A percentile compares a stretch with the other conserved stretches of the same genome.
Evolutionary conservation across 2,113 vertebrate species (phyloP).

Genomic region (Podiceps cristatus): DNA sequence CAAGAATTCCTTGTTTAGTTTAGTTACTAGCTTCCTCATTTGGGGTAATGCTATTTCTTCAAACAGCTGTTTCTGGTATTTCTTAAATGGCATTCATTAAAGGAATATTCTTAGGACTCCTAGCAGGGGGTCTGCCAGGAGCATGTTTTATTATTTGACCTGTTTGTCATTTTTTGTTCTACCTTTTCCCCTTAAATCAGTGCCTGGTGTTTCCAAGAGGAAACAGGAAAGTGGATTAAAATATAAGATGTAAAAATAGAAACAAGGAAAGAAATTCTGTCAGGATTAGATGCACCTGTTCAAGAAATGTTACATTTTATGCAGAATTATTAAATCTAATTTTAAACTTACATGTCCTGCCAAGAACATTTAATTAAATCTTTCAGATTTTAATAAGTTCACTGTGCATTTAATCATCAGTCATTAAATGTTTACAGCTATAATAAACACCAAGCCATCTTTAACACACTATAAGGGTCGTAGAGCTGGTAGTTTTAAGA

Average conservation of each 20-base stretch:
- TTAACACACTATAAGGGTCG: not conserved
- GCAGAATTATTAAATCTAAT: constrained; percentile 51
- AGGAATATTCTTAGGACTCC: not conserved
- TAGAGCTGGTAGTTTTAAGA: constrained; percentile 5
- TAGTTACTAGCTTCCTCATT: not conserved
- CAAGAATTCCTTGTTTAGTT: not conserved
- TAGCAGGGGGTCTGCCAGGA: not conserved
- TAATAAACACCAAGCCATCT: constrained; percentile 47
- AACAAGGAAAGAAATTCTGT: not conserved
- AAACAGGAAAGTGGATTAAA: not conserved
- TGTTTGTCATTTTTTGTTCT: not conserved
- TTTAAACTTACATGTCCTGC: constrained; percentile 46
- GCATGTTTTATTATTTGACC: not conserved
- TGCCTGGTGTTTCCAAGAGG: not conserved
- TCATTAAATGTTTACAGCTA: constrained; percentile 62
- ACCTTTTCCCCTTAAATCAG: not conserved
- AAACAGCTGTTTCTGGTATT: not conserved
- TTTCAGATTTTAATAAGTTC: constrained; percentile 41
- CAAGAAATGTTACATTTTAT: constrained; percentile 10
- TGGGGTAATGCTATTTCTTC: not conserved
- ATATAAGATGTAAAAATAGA: not conserved
- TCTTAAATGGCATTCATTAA: not conserved
- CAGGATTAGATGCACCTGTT: not conserved
- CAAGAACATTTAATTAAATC: constrained; percentile 59
- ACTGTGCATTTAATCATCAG: constrained; percentile 58